These are phyloP conservation scores for Mergus octosetaceus DNA, from an alignment of 2,797 vertebrate species.

Conservation along the genomic window DNA sequence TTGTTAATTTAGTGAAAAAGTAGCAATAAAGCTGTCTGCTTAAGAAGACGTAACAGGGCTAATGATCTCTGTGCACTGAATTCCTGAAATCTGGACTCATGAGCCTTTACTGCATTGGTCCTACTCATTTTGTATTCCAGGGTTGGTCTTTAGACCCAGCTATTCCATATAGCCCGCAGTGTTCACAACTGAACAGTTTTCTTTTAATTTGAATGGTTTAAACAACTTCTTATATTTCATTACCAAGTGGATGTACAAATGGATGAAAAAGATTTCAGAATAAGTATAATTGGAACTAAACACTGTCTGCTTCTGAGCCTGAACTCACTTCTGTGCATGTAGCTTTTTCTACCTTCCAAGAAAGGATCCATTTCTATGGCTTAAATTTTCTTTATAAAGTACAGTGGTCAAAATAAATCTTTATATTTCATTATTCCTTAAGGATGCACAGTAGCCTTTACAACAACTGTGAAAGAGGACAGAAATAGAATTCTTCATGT, in stretches of 20 bases:
- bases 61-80: not conserved
- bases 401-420: not conserved
- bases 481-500: not conserved
- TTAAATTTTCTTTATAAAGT: not conserved
- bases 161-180: not conserved
- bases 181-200: not conserved
- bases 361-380: not conserved
- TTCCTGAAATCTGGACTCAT: not conserved
- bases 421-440: not conserved
- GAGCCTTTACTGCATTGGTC: not conserved
- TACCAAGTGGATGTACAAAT: not conserved
- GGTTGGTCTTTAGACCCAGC: not conserved
- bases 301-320: not conserved
- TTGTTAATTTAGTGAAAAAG: constrained; percentile 24
- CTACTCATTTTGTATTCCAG: not conserved
- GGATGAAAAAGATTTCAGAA: not conserved
- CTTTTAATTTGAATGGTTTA: not conserved
- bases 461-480: not conserved
- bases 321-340: not conserved
- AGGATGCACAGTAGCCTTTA: not conserved
- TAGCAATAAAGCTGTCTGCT: not conserved
- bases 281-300: not conserved
- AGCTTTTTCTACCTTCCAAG: not conserved
- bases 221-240: not conserved
- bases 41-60: not conserved